Evolutionary conservation across 2,113 vertebrate species (phyloP), one percentile per base, ranked within the genome.

Genomic region (Colistium nudipinnis): DNA sequence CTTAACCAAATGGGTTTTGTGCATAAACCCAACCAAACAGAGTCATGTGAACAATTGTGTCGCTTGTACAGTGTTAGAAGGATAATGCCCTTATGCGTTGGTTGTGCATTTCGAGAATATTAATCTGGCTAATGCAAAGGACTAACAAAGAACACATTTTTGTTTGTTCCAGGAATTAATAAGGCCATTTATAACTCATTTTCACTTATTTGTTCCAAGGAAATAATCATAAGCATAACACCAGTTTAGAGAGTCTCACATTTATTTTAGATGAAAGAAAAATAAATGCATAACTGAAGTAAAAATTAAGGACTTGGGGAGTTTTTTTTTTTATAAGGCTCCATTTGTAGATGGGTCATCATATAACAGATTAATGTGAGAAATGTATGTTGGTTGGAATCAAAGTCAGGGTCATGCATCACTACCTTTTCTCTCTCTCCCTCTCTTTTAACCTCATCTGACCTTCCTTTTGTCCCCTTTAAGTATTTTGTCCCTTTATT

Each of bases 391-490:
- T 51, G 19, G 64, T 47, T 63, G 41, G 70, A 66, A 27, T 64
- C 43, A 70, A 44, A 39, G 31, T 62, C 31, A 63, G 24, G 2
- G 33, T 63, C 51, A 70, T 70, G 35, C 53, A 82, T 75, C 64
- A 53, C 31, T 33, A 75, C 54, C 31, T 76, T 81, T 80, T 22
- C 10, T 55, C 53, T 35, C n/a, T 20, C 19, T 55, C 52, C 35
- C 53, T 75, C 20, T 45, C 44, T 69, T 56, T 74, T 51, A 72
- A 67, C 74, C 66, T 39, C 17, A 38, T 78, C 27, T 90, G 88
- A 91, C 90, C 91, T 91, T 87, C 80, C 51, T 56, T 70, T 76
- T 81, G 80, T 80, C 86, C 80, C 80, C 54, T 31, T 33, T 76
- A 75, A 78, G 74, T 66, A 52, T 66, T 76, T 84, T 62, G 39